These are phyloP conservation scores for Apodemia hepburni DNA, from an alignment of 2,888 invertebrate genomes.

Conservation along the genomic window DNA sequence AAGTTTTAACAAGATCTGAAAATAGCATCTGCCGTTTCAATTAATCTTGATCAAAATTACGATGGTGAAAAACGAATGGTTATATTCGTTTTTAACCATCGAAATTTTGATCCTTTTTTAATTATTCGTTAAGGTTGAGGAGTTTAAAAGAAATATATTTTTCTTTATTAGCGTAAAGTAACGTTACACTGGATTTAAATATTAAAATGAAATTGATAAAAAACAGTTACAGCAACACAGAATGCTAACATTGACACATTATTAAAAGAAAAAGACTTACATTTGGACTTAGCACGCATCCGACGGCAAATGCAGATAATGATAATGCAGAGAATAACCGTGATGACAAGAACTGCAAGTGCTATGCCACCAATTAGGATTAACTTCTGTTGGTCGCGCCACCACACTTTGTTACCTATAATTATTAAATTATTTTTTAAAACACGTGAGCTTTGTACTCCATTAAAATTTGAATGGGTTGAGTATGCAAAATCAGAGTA, in stretches of 20 bases:
- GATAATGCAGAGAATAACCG: constrained; percentile 91
- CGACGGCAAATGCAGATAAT: constrained; percentile 92
- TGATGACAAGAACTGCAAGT: constrained; percentile 64
- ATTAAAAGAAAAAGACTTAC: constrained; percentile 74
- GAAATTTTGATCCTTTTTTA: no score
- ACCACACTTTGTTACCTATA: constrained; percentile 89
- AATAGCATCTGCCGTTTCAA: no score
- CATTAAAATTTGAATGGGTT: no score
- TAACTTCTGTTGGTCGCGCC: constrained; percentile 90
- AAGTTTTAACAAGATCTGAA: no score
- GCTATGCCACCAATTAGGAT: constrained; percentile 84
- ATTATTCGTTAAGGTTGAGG: no score
- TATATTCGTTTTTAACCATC: no score
- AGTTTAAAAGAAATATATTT: no score
- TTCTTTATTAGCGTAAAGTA: no score
- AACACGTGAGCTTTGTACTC: not conserved
- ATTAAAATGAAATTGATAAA: not conserved
- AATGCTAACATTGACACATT: not conserved
- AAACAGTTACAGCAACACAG: not conserved
- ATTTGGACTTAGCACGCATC: constrained; percentile 90
- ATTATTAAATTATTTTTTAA: not conserved
- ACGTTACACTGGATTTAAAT: not conserved
- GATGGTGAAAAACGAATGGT: no score
- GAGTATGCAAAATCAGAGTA: no score
- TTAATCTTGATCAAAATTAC: no score